Percentiles rank a stretch among this genome's conserved stretches.
phyloP scores from a whole-genome alignment of 2,888 invertebrate species.

The Stenolophus ochropezus region DNA sequence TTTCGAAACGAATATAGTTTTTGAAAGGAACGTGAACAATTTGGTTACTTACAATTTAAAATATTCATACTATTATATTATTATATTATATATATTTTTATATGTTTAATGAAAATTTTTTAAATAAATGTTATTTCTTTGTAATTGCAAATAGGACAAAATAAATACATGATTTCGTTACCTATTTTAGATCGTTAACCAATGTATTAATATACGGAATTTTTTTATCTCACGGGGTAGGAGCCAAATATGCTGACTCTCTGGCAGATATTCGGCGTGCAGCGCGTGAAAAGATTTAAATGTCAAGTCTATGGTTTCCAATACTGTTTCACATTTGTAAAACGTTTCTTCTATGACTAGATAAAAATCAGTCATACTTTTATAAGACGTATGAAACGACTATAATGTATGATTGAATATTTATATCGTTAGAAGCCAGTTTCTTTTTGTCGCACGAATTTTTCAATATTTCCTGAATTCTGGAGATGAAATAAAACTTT shows the following conservation, averaged over 20 bases:
- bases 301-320: neutral
- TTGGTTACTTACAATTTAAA: neutral
- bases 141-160: neutral
- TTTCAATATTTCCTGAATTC: neutral
- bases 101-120: neutral
- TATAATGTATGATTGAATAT: neutral
- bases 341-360: neutral
- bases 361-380: neutral
- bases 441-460: neutral
- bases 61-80: neutral
- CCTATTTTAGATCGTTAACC: neutral
- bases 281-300: neutral
- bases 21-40: neutral
- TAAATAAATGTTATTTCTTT: neutral
- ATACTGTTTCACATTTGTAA: neutral
- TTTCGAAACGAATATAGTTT: neutral
- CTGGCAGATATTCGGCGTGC: neutral
- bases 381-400: neutral
- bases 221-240: neutral
- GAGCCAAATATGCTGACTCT: no score
- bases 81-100: neutral
- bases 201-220: neutral
- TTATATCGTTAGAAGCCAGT: neutral
- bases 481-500: neutral
- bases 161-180: neutral